Conservation (phyloP, 2,888 invertebrate genomes). For the Athetis lepigone region DNA sequence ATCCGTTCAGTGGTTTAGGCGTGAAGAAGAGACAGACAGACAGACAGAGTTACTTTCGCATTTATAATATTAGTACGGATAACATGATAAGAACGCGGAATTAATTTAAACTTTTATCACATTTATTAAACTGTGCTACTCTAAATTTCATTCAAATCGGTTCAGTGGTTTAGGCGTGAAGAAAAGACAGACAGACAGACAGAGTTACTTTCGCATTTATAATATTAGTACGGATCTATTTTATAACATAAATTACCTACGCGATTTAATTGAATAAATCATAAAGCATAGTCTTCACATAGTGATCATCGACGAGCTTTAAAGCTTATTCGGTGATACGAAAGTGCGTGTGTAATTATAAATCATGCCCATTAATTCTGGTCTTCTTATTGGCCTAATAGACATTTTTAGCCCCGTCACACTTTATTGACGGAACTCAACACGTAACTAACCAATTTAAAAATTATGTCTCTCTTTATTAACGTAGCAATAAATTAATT, state of each 20-base stretch:
- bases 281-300: conserved; percentile 8
- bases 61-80: too few relatives aligned
- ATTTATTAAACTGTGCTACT: too few relatives aligned
- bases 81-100: too few relatives aligned
- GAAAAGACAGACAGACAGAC: too few relatives aligned
- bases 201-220: too few relatives aligned
- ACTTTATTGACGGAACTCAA: conserved; percentile 65
- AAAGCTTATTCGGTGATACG: conserved; percentile 14
- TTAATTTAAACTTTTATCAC: too few relatives aligned
- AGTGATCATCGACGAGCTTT: conserved; percentile 18
- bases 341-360: conserved; percentile 57
- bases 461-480: conserved; percentile 79
- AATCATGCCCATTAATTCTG: conserved; percentile 55
- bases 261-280: conserved; percentile 9
- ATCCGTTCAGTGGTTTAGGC: too few relatives aligned
- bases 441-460: conserved; percentile 74
- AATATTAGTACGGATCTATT: too few relatives aligned
- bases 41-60: too few relatives aligned
- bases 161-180: too few relatives aligned
- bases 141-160: too few relatives aligned
- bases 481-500: conserved; percentile 86
- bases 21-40: too few relatives aligned
- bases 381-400: conserved; percentile 62
- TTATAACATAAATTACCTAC: conserved; percentile 1
- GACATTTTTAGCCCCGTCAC: conserved; percentile 63